Conservation (phyloP, 2,797 vertebrate genomes). For the Artibeus jamaicensis region DNA sequence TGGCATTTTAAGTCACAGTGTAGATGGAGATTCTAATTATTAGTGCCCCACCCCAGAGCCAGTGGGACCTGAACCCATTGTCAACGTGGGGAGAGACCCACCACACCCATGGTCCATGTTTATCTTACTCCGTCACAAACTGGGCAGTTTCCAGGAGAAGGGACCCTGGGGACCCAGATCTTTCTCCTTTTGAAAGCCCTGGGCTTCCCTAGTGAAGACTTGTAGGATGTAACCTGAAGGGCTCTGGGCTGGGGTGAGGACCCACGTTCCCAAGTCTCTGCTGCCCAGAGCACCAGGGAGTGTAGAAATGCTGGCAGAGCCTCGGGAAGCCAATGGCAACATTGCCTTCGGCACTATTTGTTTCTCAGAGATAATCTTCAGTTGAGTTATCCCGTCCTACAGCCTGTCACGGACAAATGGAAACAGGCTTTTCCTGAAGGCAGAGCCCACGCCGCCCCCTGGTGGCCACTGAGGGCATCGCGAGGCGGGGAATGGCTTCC, state of each 20-base stretch:
- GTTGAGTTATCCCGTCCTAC: neutral
- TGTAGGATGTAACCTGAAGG: conserved; percentile 28
- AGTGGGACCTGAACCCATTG: conserved; percentile 39
- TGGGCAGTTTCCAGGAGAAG: neutral
- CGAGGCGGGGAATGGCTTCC: neutral
- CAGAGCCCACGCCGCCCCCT: neutral
- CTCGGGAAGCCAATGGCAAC: neutral
- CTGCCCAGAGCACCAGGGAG: neutral
- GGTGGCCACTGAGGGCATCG: neutral
- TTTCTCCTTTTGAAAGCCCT: neutral
- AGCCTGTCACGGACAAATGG: conserved; percentile 28
- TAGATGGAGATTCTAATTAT: conserved; percentile 67
- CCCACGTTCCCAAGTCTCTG: neutral
- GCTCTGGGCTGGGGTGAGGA: fast-evolving
- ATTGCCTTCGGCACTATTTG: neutral
- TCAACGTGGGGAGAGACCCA: neutral
- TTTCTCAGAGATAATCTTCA: conserved; percentile 15
- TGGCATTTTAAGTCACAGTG: conserved; percentile 67
- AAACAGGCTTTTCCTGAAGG: conserved; percentile 24
- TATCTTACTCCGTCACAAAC: conserved; percentile 49
- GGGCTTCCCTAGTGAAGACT: neutral
- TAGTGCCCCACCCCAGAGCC: conserved; percentile 33
- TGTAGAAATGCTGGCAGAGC: conserved; percentile 31
- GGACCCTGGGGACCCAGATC: neutral
- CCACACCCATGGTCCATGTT: conserved; percentile 34